A percentile compares a stretch with the other conserved stretches of the same genome.
These are phyloP conservation scores for Spodoptera exigua DNA, from an alignment of 2,888 invertebrate species.

Conservation along the genomic window DNA sequence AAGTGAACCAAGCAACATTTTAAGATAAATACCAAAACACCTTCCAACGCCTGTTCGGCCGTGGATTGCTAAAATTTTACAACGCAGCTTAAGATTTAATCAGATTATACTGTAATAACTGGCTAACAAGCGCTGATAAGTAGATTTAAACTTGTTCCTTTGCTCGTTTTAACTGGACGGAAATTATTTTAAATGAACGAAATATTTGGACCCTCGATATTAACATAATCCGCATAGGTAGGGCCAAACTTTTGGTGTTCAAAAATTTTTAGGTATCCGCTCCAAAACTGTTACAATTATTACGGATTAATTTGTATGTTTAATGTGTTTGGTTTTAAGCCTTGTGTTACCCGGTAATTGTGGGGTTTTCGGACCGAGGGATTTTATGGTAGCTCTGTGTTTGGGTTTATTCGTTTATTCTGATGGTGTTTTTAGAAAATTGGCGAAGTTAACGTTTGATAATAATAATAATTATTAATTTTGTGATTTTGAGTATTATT, in stretches of 20 bases:
- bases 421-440: too few relatives aligned
- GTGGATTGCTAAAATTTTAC: constrained; percentile 4
- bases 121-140: constrained; percentile 67
- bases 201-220: constrained; percentile 79
- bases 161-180: constrained; percentile 70
- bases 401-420: too few relatives aligned
- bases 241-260: constrained; percentile 18
- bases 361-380: not conserved
- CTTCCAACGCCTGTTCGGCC: not conserved
- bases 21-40: not conserved
- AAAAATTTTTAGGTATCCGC: constrained; percentile 24
- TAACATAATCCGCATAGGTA: constrained; percentile 79
- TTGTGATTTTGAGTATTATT: too few relatives aligned
- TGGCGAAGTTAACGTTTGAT: too few relatives aligned
- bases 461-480: too few relatives aligned
- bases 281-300: constrained; percentile 14
- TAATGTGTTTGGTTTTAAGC: constrained; percentile 3
- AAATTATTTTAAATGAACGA: constrained; percentile 83
- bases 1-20: too few relatives aligned
- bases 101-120: constrained; percentile 55
- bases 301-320: constrained; percentile 8
- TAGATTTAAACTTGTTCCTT: constrained; percentile 76
- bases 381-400: too few relatives aligned
- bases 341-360: not conserved
- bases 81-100: constrained; percentile 35